Base-by-base conservation (phyloP, 2,113 vertebrate species). In the Perca fluviatilis region DNA sequence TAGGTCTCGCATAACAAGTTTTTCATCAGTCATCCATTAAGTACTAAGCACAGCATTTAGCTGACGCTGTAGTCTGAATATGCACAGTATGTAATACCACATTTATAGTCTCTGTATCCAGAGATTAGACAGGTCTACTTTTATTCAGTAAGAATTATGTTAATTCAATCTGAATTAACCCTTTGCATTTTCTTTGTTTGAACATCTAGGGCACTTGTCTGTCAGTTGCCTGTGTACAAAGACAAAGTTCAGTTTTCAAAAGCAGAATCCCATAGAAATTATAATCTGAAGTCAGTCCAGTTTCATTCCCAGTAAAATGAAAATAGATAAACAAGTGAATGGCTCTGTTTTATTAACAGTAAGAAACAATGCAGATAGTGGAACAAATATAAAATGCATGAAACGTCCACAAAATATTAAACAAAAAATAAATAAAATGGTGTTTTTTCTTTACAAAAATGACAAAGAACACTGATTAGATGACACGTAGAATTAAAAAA, bases 261-360 rank as follows among this genome's bases (percentile, higher is more conserved):
- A 56, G 19, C 47, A 12, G 47, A 21, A 63, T 51, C 33, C 14
- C 30, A 33, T 5, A 14, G 23, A 27, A 40, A 27, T 51, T 43
- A 2, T 21, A 27, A 49, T 60, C 3, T 68, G 25, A 66, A 25
- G 11, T 40, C 15, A 47, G 21, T 33, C 2, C 9, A 9, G 14
- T 64, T 66, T n/a, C 21, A n/a, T 6, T 21, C 14, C 19, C 23
- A 49, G 56, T 58, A 21, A 75, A 83, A 80, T n/a, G 15, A 75
- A 50, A 82, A 27, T 7, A 74, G 58, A 76, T 61, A 85, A 70
- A 85, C 77, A 65, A 85, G 51, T 88, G 49, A 87, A 93, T 86
- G 88, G 85, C 85, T 92, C 86, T 88, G 77, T 97, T 98, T 97
- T 97, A 97, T 97, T 97, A 96, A 97, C 96, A 97, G 95, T 97